phyloP scores from a whole-genome alignment of 2,888 invertebrate genomes.

The Cosmia pyralina region DNA sequence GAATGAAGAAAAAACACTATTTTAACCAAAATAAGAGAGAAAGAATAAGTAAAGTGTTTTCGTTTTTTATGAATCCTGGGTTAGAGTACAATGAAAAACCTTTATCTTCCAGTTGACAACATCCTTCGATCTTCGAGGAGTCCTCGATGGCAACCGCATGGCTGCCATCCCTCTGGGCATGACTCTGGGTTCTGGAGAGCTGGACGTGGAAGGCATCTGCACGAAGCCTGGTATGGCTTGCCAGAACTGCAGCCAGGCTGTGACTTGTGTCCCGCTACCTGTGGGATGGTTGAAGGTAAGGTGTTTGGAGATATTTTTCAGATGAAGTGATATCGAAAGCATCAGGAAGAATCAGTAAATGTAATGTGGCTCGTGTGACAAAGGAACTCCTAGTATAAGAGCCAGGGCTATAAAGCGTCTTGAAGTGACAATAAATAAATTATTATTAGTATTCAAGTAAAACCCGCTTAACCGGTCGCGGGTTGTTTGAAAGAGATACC shows the following conservation, averaged over 20 bases:
- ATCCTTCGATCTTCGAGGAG: conserved; percentile 81
- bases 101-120: conserved; percentile 72
- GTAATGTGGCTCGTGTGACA: no score
- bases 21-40: no score
- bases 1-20: no score
- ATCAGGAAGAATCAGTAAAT: no score
- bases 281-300: conserved; percentile 84
- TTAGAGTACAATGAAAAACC: no score
- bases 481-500: no score
- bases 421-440: no score
- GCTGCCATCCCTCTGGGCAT: conserved; percentile 82
- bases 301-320: background rate
- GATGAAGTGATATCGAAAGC: background rate
- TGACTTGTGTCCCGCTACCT: conserved; percentile 83
- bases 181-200: conserved; percentile 80
- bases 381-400: no score
- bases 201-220: conserved; percentile 86
- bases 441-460: no score
- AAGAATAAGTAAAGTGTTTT: no score
- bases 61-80: no score
- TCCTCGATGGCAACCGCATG: conserved; percentile 84
- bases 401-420: no score
- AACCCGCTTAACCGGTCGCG: background rate
- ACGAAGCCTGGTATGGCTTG: conserved; percentile 78
- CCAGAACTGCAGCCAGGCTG: conserved; percentile 81